Evolutionary conservation across 1,140 invertebrate genomes (phyloP).

Genomic region (Caenorhabditis remanei): DNA sequence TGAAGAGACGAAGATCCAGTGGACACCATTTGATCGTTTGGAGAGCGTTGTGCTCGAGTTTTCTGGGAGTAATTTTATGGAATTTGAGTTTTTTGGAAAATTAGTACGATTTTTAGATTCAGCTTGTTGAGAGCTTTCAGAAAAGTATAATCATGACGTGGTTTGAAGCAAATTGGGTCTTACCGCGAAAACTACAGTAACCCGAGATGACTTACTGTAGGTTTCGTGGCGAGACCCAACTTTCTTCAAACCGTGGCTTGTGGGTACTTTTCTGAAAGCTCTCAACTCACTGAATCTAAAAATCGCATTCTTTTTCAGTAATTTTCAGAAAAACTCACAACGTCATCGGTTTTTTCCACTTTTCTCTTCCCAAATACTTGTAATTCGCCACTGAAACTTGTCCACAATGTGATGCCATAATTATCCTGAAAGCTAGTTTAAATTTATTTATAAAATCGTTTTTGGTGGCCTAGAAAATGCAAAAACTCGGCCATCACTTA

Average conservation of each 20-base stretch:
- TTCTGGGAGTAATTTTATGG: background rate
- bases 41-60: background rate
- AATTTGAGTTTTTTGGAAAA: background rate
- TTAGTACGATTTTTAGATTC: no score
- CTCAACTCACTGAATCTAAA: no score
- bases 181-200: no score
- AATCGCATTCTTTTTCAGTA: no score
- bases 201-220: no score
- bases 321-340: background rate
- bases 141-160: no score
- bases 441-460: background rate
- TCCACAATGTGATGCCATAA: background rate
- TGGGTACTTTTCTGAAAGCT: no score
- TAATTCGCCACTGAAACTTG: background rate
- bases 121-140: no score
- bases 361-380: conserved; percentile 1
- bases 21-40: conserved; percentile 29
- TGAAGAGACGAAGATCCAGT: conserved; percentile 8
- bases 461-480: no score
- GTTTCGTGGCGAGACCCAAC: background rate
- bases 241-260: background rate
- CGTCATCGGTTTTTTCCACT: conserved; percentile 42
- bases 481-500: background rate
- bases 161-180: no score
- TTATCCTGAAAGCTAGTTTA: background rate